These are phyloP conservation scores for Chloropsis cyanopogon DNA, from an alignment of 2,113 vertebrate genomes.

Conservation along the genomic window DNA sequence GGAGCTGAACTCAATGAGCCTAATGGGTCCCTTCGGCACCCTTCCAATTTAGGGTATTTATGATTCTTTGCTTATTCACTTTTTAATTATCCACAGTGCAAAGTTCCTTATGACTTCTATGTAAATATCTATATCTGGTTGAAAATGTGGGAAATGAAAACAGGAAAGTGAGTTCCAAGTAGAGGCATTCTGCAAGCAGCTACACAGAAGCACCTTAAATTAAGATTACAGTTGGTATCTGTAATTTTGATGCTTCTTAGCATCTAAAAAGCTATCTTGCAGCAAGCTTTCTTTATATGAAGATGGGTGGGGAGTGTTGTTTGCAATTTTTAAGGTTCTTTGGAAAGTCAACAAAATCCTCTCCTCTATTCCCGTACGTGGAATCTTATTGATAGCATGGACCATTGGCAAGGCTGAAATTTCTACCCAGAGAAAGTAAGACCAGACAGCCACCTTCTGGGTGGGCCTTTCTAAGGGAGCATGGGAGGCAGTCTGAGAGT, in stretches of 20 bases:
- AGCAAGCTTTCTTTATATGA: not conserved
- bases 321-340: not conserved
- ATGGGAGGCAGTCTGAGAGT: not conserved
- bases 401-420: not conserved
- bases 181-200: not conserved
- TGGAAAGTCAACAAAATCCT: not conserved
- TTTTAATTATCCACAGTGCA: not conserved
- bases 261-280: not conserved
- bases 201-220: not conserved
- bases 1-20: not conserved
- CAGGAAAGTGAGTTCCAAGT: not conserved
- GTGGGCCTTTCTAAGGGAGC: not conserved
- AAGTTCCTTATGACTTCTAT: not conserved
- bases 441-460: not conserved
- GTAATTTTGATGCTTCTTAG: not conserved
- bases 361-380: not conserved
- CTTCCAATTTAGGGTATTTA: not conserved
- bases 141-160: not conserved
- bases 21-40: not conserved
- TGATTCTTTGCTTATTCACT: not conserved
- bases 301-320: not conserved
- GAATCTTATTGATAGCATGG: not conserved
- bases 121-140: not conserved
- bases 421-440: not conserved
- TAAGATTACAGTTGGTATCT: not conserved